Conservation (phyloP, 2,797 vertebrate genomes). For the Allenopithecus nigroviridis region DNA sequence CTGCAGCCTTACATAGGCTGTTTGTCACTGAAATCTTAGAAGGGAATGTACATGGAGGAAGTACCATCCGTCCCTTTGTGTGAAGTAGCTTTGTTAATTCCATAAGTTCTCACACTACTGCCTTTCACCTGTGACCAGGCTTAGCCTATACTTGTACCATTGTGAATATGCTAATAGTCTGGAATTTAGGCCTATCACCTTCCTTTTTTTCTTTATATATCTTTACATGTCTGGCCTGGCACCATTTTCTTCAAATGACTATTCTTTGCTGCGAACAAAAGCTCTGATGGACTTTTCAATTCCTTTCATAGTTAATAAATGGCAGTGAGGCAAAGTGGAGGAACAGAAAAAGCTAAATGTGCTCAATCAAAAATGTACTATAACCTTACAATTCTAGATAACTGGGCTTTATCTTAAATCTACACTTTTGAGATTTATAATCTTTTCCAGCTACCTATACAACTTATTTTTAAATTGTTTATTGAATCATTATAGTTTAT, state of each 20-base stretch:
- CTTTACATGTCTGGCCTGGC: neutral
- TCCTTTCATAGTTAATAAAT: neutral
- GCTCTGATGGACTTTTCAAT: neutral
- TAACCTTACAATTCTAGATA: neutral
- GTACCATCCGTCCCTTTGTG: neutral
- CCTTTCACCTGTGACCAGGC: neutral
- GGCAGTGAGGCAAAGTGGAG: constrained; percentile 41
- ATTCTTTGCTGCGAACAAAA: constrained; percentile 6
- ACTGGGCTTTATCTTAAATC: neutral
- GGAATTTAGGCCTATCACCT: neutral
- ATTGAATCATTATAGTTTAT: neutral
- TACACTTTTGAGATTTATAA: neutral
- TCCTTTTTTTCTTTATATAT: neutral
- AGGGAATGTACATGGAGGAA: neutral
- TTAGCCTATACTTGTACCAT: neutral
- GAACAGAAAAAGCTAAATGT: neutral
- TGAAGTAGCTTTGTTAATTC: neutral
- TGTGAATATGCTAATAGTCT: neutral
- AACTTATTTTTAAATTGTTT: constrained; percentile 28
- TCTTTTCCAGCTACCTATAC: neutral
- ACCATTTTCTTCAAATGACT: constrained; percentile 40
- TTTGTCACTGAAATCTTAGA: neutral
- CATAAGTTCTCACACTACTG: neutral
- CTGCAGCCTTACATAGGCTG: neutral
- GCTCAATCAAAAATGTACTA: constrained; percentile 47